Base-by-base conservation (phyloP, 2,797 vertebrate genomes). In the Tarsius wallacei region DNA sequence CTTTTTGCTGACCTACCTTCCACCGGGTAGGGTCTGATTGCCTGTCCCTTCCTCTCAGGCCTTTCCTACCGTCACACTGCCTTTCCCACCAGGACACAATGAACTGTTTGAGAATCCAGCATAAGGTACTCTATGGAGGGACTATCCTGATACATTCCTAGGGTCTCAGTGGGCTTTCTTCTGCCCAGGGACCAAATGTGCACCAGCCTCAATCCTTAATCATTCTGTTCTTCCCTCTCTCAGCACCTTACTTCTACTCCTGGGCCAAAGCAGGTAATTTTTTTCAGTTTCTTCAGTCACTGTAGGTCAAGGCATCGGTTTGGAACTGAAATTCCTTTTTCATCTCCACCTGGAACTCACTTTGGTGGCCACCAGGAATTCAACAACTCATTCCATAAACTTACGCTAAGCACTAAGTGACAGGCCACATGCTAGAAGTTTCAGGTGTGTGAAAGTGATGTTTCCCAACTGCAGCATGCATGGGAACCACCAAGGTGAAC, bases 321-420 rank as follows among this genome's bases (percentile, higher is more conserved):
- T 93, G 26, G 15, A 31, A 33, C 64, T 93, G 66, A 84, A 94
- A 94, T 47, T 59, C 64, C 26, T 68, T 95, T 95, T 77, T 81
- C 78, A 90, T 86, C 86, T 96, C 49, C 13, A 93, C 11, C 47
- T 80, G 22, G 59, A 82, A 42, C 10, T 74, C 49, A 0, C 24
- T 90, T 81, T 70, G 22, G 55, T 81, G 28, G 83, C 63, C 57
- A 94, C 86, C 31, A 76, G 33, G 66, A 36, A 70, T 77, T 82
- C 57, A 87, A 51, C 80, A 78, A 82, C 85, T 95, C 78, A 93
- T 59, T 91, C 87, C 88, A 47, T 86, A 77, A 74, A 94, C 31
- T 90, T 91, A 33, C 87, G 85, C 81, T 90, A 89, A 80, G 17
- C 12, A 59, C 24, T 66, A 64, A 77, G 57, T 66, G 68, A 42